phyloP scores from a whole-genome alignment of 2,888 invertebrate genomes.

The Phengaris arion region DNA sequence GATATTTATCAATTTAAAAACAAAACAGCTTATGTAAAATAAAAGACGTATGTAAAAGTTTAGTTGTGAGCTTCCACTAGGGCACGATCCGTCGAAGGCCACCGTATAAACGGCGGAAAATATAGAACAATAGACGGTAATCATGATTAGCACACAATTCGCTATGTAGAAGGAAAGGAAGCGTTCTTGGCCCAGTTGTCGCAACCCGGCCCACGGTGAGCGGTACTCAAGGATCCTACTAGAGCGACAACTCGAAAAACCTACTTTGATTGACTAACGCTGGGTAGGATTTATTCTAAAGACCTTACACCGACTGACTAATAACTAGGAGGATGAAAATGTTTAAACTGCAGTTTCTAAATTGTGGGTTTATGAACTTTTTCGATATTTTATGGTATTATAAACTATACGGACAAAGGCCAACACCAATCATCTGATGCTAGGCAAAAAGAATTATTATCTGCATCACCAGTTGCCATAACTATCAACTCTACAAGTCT shows the following conservation, averaged over 20 bases:
- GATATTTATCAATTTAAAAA: too few relatives aligned
- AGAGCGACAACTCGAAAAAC: constrained; percentile 16
- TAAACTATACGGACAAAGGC: too few relatives aligned
- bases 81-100: neutral
- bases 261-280: constrained; percentile 13
- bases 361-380: too few relatives aligned
- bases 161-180: constrained; percentile 55
- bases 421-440: too few relatives aligned
- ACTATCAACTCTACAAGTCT: too few relatives aligned
- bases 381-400: too few relatives aligned
- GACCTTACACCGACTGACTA: neutral
- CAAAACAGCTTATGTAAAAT: too few relatives aligned
- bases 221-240: constrained; percentile 43
- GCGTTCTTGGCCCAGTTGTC: constrained; percentile 64
- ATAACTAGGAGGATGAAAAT: too few relatives aligned
- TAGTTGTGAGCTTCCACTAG: constrained; percentile 7
- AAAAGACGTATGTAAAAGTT: neutral
- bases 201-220: constrained; percentile 49
- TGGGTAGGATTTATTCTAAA: neutral
- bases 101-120: constrained; percentile 24
- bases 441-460: too few relatives aligned
- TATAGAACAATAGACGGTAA: constrained; percentile 27
- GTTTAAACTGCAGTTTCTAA: too few relatives aligned
- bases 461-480: too few relatives aligned
- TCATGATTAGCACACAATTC: constrained; percentile 28